A percentile compares a stretch with the other conserved stretches of the same genome.
These are phyloP conservation scores for Dipus sagitta DNA, from an alignment of 2,797 vertebrate species.

Conservation along the genomic window DNA sequence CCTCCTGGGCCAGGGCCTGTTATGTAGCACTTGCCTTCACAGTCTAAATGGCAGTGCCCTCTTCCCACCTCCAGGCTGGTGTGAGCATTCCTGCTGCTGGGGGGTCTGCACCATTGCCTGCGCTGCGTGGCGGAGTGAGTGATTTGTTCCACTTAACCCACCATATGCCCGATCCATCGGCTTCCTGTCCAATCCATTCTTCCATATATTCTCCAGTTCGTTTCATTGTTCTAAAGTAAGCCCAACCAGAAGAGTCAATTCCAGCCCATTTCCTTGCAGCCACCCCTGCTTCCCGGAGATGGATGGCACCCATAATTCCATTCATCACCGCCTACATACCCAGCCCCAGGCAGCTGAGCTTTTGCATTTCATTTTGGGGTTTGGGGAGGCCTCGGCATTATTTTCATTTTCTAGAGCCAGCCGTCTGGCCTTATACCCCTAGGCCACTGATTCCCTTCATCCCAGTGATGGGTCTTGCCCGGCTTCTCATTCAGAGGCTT, in stretches of 20 bases:
- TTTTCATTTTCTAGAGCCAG: neutral
- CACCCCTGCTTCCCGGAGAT: neutral
- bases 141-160: neutral
- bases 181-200: neutral
- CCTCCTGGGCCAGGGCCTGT: too few species aligned
- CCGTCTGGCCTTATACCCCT: neutral
- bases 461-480: neutral
- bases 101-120: neutral
- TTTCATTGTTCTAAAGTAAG: neutral
- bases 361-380: neutral
- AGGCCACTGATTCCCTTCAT: neutral
- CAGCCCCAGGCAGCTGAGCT: fast-evolving
- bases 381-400: neutral
- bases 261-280: neutral
- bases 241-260: neutral
- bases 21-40: neutral
- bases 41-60: neutral
- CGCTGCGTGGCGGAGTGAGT: too few species aligned
- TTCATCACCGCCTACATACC: fast-evolving
- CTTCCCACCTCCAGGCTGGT: neutral
- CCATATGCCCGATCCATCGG: neutral
- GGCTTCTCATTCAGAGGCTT: neutral
- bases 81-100: neutral
- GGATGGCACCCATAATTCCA: neutral
- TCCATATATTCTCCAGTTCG: neutral